Evolutionary conservation across 2,797 vertebrate genomes (phyloP).

Genomic region (Cygnus olor): DNA sequence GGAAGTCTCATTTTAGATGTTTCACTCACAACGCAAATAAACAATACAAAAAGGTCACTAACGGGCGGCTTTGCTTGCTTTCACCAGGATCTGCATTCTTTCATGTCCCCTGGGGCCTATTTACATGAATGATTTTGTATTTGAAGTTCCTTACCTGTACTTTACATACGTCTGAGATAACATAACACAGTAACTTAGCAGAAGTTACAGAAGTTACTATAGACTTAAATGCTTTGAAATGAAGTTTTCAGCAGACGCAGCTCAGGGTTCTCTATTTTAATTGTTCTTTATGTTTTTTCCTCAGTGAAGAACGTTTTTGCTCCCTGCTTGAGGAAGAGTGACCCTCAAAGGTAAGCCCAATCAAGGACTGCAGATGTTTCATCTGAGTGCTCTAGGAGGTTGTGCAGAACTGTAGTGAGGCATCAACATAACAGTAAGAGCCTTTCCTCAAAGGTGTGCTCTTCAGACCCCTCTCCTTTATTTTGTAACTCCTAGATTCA

Average conservation of each 20-base stretch:
- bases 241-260: neutral
- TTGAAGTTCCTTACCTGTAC: neutral
- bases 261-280: neutral
- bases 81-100: neutral
- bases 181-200: neutral
- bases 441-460: neutral
- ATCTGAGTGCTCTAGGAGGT: fast-evolving
- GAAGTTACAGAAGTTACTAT: neutral
- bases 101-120: neutral
- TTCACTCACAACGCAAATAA: neutral
- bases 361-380: neutral
- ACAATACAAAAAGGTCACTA: neutral
- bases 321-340: neutral
- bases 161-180: neutral
- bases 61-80: neutral
- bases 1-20: neutral
- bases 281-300: neutral
- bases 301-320: fast-evolving
- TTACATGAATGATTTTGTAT: neutral
- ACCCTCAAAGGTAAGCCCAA: neutral
- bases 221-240: neutral
- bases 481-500: neutral
- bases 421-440: neutral
- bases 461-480: neutral
- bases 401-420: neutral